Conservation (phyloP, 2,797 vertebrate genomes). For the Schizothorax lantsangensis region DNA sequence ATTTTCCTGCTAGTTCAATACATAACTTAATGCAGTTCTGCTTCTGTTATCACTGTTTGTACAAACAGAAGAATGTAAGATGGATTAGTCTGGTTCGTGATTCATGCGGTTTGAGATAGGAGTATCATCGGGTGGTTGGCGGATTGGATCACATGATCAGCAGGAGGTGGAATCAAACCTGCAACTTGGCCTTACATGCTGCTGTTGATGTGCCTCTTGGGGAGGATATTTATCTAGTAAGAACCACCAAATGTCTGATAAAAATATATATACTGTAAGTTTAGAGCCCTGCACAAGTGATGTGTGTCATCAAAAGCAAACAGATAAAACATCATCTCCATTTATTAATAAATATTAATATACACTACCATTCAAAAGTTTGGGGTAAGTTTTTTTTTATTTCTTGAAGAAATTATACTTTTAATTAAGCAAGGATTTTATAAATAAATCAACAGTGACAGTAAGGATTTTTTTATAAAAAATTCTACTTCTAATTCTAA, state of each 20-base stretch:
- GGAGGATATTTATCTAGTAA: conserved; percentile 5
- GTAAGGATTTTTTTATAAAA: no score
- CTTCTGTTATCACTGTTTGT: conserved; percentile 31
- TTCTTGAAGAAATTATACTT: no score
- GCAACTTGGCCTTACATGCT: conserved; percentile 10
- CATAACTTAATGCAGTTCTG: conserved; percentile 6
- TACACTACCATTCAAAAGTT: neutral
- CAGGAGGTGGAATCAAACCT: conserved; percentile 23
- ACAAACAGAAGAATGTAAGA: conserved; percentile 14
- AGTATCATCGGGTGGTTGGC: conserved; percentile 22
- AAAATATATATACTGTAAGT: neutral
- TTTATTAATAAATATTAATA: neutral
- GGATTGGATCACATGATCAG: conserved; percentile 38
- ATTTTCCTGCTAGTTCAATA: conserved; percentile 32
- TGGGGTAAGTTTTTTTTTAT: neutral
- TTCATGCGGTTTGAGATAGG: conserved; percentile 25
- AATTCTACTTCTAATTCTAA: no score
- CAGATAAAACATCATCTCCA: no score
- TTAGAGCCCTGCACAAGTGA: neutral
- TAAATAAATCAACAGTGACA: no score
- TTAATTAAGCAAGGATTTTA: no score
- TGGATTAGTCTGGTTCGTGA: neutral
- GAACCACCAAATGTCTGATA: neutral
- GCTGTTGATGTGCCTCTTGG: conserved; percentile 9
- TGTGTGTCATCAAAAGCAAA: neutral